Evolutionary conservation across 1,140 invertebrate genomes (phyloP).

Genomic region (Drosophila carrolli): DNA sequence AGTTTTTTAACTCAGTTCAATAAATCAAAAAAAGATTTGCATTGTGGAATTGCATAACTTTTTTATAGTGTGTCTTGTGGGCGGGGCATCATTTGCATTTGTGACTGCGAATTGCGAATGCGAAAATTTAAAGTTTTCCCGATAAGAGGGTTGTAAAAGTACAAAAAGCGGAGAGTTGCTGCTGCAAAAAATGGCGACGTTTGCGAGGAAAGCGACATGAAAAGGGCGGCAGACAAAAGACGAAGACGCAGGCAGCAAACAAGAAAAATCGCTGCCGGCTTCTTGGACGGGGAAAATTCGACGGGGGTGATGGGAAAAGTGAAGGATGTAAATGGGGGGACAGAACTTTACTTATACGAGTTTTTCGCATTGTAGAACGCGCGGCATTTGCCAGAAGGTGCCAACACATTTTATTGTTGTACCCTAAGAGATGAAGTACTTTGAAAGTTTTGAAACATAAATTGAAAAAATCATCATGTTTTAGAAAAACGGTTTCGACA

Average conservation of each 20-base stretch:
- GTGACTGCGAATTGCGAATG: conserved; percentile 78
- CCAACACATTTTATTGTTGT: conserved; percentile 80
- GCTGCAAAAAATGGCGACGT: conserved; percentile 73
- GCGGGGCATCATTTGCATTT: conserved; percentile 75
- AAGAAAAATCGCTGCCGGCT: conserved; percentile 76
- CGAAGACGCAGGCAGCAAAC: conserved; percentile 62
- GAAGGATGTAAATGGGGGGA: conserved; percentile 34
- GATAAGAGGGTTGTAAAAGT: conserved; percentile 81
- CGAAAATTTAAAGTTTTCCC: conserved; percentile 79
- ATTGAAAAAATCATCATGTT: not conserved
- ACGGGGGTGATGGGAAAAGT: conserved; percentile 23
- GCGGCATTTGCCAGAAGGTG: conserved; percentile 79
- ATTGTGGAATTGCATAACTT: not conserved
- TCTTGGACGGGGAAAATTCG: conserved; percentile 34
- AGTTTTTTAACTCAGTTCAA: too few relatives aligned
- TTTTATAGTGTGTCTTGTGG: conserved; percentile 32
- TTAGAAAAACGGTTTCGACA: not conserved
- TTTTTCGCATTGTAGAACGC: conserved; percentile 72
- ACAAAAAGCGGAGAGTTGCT: conserved; percentile 54
- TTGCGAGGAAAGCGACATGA: conserved; percentile 65
- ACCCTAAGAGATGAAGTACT: conserved; percentile 39
- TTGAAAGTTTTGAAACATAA: conserved; percentile 31
- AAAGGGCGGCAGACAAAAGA: conserved; percentile 80
- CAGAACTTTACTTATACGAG: conserved; percentile 71
- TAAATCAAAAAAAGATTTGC: not conserved